Evolutionary conservation across 64 coral and sea anemone species (phyloP).

Genomic region (Porites australiensis): DNA sequence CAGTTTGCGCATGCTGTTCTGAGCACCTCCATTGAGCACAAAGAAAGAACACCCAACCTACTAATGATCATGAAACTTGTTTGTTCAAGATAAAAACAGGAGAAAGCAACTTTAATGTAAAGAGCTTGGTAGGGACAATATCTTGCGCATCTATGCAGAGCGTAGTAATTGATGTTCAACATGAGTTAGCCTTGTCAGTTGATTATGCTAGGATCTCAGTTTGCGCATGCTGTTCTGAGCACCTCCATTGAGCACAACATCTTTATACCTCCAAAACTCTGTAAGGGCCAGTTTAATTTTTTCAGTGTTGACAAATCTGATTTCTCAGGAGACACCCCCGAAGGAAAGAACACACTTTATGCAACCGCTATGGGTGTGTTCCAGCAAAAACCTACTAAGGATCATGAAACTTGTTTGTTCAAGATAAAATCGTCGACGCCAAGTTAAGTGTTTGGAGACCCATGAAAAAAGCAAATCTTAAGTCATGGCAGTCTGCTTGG

Average conservation of each 20-base stretch:
- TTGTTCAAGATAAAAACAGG: no score
- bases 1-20: no score
- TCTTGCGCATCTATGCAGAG: not conserved
- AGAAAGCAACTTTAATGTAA: no score
- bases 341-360: conserved; percentile 58
- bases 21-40: no score
- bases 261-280: conserved; percentile 28
- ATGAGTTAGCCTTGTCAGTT: conserved; percentile 45
- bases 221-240: conserved; percentile 22
- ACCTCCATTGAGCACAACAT: conserved; percentile 4
- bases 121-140: no score
- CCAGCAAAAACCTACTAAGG: not conserved
- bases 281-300: not conserved
- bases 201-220: conserved; percentile 50
- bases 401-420: not conserved
- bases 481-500: conserved; percentile 16
- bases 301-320: conserved; percentile 59
- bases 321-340: conserved; percentile 33
- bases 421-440: conserved; percentile 16
- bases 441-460: conserved; percentile 47
- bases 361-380: conserved; percentile 48
- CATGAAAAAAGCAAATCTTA: conserved; percentile 41
- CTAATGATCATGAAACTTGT: no score
- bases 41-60: conserved; percentile 48
- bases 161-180: conserved; percentile 41